Percentiles rank a stretch among this genome's conserved stretches.
phyloP scores from a whole-genome alignment of 1,140 invertebrate genomes.

The Drosophila biarmipes region DNA sequence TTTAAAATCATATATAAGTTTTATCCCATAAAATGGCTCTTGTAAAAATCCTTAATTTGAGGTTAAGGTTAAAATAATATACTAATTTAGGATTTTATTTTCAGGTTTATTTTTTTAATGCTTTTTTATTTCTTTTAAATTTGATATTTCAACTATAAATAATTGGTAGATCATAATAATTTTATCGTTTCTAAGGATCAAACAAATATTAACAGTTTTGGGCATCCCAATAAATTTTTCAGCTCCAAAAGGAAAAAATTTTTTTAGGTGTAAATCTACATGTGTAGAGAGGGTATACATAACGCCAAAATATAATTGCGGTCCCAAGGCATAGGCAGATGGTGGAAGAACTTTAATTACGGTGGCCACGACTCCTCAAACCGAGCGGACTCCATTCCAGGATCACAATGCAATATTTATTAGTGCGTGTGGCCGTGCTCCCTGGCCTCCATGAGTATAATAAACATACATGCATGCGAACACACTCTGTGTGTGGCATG shows the following conservation, averaged over 20 bases:
- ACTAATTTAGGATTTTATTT: no score
- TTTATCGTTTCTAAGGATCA: no score
- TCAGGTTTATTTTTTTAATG: no score
- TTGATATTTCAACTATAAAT: no score
- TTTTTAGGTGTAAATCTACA: conserved; percentile 1
- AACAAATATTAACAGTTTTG: no score
- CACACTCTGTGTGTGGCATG: conserved; percentile 29
- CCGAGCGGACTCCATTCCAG: conserved; percentile 36
- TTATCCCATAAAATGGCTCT: no score
- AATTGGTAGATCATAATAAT: no score
- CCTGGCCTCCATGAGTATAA: conserved; percentile 38
- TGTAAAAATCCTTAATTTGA: no score
- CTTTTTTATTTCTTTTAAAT: no score
- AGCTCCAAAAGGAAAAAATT: not conserved
- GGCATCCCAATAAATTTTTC: not conserved
- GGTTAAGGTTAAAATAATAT: no score
- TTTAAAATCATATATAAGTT: no score
- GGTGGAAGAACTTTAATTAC: conserved; percentile 64
- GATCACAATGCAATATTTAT: conserved; percentile 77
- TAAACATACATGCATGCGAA: conserved; percentile 23
- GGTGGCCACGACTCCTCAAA: conserved; percentile 37
- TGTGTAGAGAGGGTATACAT: conserved; percentile 1
- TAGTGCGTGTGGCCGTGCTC: conserved; percentile 53
- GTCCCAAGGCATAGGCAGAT: conserved; percentile 26
- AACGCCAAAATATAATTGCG: conserved; percentile 60